phyloP scores from a whole-genome alignment of 2,113 vertebrate species.

The Bufo gargarizans region DNA sequence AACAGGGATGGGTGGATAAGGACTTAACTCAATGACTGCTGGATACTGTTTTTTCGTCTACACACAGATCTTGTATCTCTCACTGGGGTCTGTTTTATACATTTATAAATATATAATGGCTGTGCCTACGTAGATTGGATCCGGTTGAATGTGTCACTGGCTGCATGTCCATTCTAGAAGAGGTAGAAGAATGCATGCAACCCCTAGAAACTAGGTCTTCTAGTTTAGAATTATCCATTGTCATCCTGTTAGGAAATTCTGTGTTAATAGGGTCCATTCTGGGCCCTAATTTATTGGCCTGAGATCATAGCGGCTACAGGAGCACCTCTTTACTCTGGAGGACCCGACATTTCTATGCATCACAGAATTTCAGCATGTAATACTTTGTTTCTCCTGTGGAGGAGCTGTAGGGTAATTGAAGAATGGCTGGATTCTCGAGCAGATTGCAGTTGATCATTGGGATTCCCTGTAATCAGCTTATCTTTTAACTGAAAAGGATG shows the following conservation, averaged over 20 bases:
- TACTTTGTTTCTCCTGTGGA: too few relatives aligned
- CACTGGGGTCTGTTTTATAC: neutral
- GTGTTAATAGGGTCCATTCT: neutral
- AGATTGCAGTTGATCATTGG: neutral
- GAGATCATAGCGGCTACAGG: neutral
- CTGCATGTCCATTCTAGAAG: too few relatives aligned
- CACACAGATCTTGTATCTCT: neutral
- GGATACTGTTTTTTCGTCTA: neutral
- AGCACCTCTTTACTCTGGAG: too few relatives aligned
- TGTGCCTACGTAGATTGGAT: neutral
- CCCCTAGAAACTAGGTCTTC: too few relatives aligned
- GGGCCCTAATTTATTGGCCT: neutral
- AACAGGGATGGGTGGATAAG: neutral
- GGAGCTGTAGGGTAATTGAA: neutral
- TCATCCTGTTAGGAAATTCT: too few relatives aligned
- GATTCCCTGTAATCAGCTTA: too few relatives aligned
- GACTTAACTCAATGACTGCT: slow-evolving; percentile 3
- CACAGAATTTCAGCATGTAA: too few relatives aligned
- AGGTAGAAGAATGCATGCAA: too few relatives aligned
- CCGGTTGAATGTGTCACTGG: neutral
- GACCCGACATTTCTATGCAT: too few relatives aligned
- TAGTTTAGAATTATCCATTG: too few relatives aligned
- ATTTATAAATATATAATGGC: neutral
- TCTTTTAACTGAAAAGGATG: neutral
- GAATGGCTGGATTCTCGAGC: neutral